phyloP scores from a whole-genome alignment of 2,113 vertebrate species.

The Malurus elegans region DNA sequence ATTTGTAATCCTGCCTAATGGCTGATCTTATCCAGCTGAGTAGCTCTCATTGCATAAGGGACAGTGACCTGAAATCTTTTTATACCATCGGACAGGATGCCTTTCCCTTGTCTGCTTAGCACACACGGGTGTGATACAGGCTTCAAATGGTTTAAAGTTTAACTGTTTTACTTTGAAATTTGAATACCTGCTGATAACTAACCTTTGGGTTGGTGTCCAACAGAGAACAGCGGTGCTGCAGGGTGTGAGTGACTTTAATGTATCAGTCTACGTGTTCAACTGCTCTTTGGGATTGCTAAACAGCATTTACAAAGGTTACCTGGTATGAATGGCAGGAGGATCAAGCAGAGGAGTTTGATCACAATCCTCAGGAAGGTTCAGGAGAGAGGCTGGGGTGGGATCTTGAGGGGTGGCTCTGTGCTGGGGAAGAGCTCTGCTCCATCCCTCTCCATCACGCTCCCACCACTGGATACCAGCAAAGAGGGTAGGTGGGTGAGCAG shows the following conservation, averaged over 20 bases:
- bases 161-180: not conserved
- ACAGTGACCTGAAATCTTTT: constrained; percentile 40
- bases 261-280: rapidly evolving
- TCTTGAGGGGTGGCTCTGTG: not conserved
- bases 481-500: not conserved
- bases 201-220: not conserved
- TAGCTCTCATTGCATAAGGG: constrained; percentile 23
- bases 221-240: not conserved
- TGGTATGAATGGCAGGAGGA: not conserved
- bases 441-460: rapidly evolving
- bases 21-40: constrained; percentile 29
- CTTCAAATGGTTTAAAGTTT: not conserved
- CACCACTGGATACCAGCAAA: not conserved
- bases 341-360: not conserved
- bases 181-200: not conserved
- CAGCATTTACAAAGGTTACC: not conserved
- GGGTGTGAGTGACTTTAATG: not conserved
- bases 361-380: not conserved
- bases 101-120: not conserved
- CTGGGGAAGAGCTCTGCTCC: not conserved
- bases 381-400: not conserved
- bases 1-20: constrained; percentile 40
- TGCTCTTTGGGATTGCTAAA: not conserved
- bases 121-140: not conserved
- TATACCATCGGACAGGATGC: not conserved